Evolutionary conservation across 2,113 vertebrate genomes (phyloP).

Genomic region (Bubo bubo): DNA sequence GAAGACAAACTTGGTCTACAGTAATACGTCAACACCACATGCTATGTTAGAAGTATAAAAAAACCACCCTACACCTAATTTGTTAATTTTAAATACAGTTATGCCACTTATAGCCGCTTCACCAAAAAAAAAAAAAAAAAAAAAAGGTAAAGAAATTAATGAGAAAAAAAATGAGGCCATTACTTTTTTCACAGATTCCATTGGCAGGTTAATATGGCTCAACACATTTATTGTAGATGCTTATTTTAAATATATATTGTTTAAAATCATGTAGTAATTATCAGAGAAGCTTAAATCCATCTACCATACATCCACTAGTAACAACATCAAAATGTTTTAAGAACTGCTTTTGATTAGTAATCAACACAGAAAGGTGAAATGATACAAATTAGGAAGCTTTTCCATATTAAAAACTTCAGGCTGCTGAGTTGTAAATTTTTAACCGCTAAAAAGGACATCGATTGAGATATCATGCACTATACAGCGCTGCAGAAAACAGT

Average conservation of each 20-base stretch:
- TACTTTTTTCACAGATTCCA: slow-evolving; percentile 80
- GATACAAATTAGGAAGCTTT: slow-evolving; percentile 65
- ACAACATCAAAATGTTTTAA: slow-evolving; percentile 75
- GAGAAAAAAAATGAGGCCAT: slow-evolving; percentile 66
- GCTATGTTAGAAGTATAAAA: slow-evolving; percentile 76
- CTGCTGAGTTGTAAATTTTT: slow-evolving; percentile 34
- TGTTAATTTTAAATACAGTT: slow-evolving; percentile 76
- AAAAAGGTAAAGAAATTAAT: slow-evolving; percentile 46
- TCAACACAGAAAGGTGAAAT: slow-evolving; percentile 70
- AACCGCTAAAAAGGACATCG: slow-evolving; percentile 34
- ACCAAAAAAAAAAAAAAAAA: slow-evolving; percentile 59
- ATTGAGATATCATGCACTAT: slow-evolving; percentile 67
- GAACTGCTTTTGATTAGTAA: slow-evolving; percentile 73
- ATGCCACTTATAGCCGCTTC: slow-evolving; percentile 75
- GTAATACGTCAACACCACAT: slow-evolving; percentile 79
- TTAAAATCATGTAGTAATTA: slow-evolving; percentile 77
- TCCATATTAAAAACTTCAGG: slow-evolving; percentile 60
- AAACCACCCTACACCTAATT: slow-evolving; percentile 63
- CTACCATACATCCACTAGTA: slow-evolving; percentile 77
- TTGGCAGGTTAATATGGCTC: slow-evolving; percentile 85
- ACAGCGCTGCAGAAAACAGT: slow-evolving; percentile 52
- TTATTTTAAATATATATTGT: slow-evolving; percentile 79
- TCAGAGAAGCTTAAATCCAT: slow-evolving; percentile 77
- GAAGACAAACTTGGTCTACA: slow-evolving; percentile 80
- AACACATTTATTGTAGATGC: slow-evolving; percentile 80